Base-by-base conservation (phyloP, 2,113 vertebrate species). In the Eulacestoma nigropectus region DNA sequence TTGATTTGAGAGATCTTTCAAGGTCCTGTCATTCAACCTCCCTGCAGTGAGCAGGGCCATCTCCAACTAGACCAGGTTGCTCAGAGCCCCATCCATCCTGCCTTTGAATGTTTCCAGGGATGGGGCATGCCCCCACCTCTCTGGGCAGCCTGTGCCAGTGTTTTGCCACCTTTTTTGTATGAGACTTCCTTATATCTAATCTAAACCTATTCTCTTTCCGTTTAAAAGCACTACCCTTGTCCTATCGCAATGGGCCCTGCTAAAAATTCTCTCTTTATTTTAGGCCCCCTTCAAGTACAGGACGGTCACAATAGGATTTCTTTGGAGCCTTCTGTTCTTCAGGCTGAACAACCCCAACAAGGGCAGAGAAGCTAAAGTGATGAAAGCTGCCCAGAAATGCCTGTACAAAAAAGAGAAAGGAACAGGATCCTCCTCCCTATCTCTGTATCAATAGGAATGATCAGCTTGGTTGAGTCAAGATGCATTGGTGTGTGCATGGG, bases 161-260 rank as follows among this genome's bases (percentile, higher is more conserved):
- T 33, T 76, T 32, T 56, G 37, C 18, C 32, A 63, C 18, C 41
- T 26, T 42, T 60, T 29, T 18, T 27, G 17, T 27, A 9, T 22
- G 47, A 27, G 9, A 35, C 1, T 69, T 62, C n/a, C 15, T 49
- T 49, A 19, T 32, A 35, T 19, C 18, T 35, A 55, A 63, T 41
- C 12, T 32, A 76, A 83, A 35, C 17, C 26, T 42, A 19, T 50
- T 49, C 10, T 35, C 63, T 49, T 41, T 75, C 78, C 7, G 5
- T 62, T 90, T 69, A 56, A 76, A 56, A 62, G 26, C 21, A 49
- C 9, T 37, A 37, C 3, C 8, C 15, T 70, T 56, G 32, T 77
- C 17, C 47, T 55, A 42, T 42, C 0, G 0, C 63, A 62, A 35
- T 12, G 26, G 33, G 25, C 39, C 33, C 41, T 83, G 35, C 10